phyloP scores from a whole-genome alignment of 2,113 vertebrate genomes.

The Merops nubicus region DNA sequence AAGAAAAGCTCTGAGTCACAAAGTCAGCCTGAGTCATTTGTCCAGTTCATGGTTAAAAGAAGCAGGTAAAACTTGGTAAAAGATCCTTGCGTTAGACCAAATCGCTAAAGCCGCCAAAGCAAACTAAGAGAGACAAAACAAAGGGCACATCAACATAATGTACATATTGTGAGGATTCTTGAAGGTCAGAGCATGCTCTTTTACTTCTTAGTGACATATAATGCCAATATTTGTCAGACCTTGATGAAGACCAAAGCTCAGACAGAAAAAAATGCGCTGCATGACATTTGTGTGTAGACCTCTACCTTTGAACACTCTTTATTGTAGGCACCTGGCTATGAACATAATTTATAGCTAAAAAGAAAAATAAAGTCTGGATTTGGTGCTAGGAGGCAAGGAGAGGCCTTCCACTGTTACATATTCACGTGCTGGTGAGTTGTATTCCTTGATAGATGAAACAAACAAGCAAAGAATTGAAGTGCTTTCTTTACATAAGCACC shows the following conservation, averaged over 20 bases:
- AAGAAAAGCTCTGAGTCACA: background rate
- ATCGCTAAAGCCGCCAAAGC: conserved; percentile 49
- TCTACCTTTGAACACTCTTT: conserved; percentile 52
- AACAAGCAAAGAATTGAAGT: background rate
- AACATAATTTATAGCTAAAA: conserved; percentile 21
- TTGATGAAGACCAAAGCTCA: conserved; percentile 74
- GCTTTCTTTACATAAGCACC: background rate
- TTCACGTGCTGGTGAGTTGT: background rate
- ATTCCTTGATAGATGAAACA: background rate
- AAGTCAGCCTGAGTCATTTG: background rate
- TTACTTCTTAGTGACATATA: conserved; percentile 80
- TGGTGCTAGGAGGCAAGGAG: background rate
- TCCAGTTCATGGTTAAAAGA: conserved; percentile 63
- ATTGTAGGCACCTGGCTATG: conserved; percentile 20
- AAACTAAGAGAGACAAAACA: conserved; percentile 77
- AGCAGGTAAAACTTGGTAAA: conserved; percentile 62
- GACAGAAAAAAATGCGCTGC: conserved; percentile 48
- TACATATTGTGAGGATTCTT: conserved; percentile 78
- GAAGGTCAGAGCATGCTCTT: conserved; percentile 83
- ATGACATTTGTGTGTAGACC: conserved; percentile 75
- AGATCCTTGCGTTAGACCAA: conserved; percentile 49
- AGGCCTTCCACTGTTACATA: background rate
- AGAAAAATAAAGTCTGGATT: background rate
- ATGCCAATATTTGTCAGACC: conserved; percentile 82
- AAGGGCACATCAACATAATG: conserved; percentile 86